Evolutionary conservation across 2,888 invertebrate genomes (phyloP), one percentile per base, ranked within the genome.

Genomic region (Hyalella azteca): DNA sequence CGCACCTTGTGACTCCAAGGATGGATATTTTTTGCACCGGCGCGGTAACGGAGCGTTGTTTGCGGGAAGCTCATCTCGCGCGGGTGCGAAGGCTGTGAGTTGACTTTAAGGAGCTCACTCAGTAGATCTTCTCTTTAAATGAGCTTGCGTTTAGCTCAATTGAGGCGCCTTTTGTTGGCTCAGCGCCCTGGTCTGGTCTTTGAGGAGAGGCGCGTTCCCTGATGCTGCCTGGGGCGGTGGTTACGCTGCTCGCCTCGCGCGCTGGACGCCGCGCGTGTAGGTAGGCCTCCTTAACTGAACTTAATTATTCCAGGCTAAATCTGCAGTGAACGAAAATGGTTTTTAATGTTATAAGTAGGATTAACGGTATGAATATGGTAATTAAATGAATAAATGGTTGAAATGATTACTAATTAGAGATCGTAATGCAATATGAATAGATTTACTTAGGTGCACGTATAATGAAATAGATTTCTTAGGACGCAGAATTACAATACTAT

Each of bases 71-170:
- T 66, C 66, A 66, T 66, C 66, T 66, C 66, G 22, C 36, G 36
- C 13, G 66, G 29, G 36, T 7, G 66, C 29, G 66, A 29, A 66
- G 19, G 36, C 36, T 13, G 29, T 19, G 19, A 66, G 66, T 66
- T 66, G 66, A 66, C 66, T 66, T 36, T 36, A 29, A 66, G 66
- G 36, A 36, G 66, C 66, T 19, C 29, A 19, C 66, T 66, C 36
- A 29, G n/a, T 66, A n/a, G 29, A 66, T 36, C 66, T 66, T 19
- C 66, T 66, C 66, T 45, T 9, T 36, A 66, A 66, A 66, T 66
- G 66, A 66, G 66, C 36, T 66, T 66, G 66, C 39, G 36, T 36
- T 66, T 36, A 19, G 66, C 66, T 66, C 66, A 66, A 66, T 66
- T 66, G 66, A 66, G 32, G 66, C 2, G 15, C 66, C 4, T 66